Evolutionary conservation across 2,113 vertebrate genomes (phyloP), one percentile per base, ranked within the genome.

Genomic region (Neogale vison): DNA sequence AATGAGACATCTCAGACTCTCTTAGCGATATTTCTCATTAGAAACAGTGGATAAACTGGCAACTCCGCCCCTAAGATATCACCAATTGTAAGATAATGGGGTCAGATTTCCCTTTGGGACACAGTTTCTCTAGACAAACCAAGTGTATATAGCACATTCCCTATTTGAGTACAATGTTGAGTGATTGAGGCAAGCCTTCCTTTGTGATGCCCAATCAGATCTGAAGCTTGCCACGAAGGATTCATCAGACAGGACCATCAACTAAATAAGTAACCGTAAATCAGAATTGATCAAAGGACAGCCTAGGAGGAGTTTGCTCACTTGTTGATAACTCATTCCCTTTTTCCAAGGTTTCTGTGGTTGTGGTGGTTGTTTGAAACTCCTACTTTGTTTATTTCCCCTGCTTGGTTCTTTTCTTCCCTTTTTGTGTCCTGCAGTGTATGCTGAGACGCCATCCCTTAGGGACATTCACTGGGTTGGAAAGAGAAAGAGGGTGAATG

Each of bases 381-480:
- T 80, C 29, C 59, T 61, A 17, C 36, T 47, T 79, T 72, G 18
- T 21, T 57, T 39, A 55, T 81, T 77, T 96, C 71, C 71, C 31
- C 81, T 95, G n/a, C 39, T 92, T 63, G 24, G n/a, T 23, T 88
- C 92, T 10, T 74, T 74, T 93, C 89, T 95, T 96, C 67, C 82
- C 98, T 98, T 98, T 98, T 97, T 98, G 95, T 97, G 98, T 97
- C 98, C 98, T 98, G 98, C 97, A 97, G 89, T 90, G 87, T 61
- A 45, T 0, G 84, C 26, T 90, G 90, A 98, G 98, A 95, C 97
- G 94, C 76, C 92, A 97, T 76, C 97, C 4, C 88, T 96, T n/a
- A 47, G 76, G 55, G 72, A 71, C 7, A 34, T 55, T 76, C 82
- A 50, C 74, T 20, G 39, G 76, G 52, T 7, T 79, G 85, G 72